Evolutionary conservation across 2,113 vertebrate genomes (phyloP), one percentile per base, ranked within the genome.

Genomic region (Ochotona princeps): DNA sequence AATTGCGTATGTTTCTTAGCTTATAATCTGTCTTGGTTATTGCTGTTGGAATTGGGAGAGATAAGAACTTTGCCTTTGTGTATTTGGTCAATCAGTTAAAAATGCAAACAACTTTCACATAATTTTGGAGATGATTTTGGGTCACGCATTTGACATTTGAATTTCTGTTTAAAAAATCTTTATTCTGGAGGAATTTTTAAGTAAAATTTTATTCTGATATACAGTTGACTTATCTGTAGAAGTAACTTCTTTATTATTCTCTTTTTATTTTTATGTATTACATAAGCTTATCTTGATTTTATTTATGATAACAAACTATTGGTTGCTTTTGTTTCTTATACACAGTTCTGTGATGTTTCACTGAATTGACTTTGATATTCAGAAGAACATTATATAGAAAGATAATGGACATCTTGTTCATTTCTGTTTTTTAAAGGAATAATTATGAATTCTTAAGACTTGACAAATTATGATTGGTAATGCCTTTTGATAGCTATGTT

Each of bases 21-120:
- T 66, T 80, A 92, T 66, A 21, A 32, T 72, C 35, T 75, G 3
- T 51, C 26, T 28, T 95, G 47, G 90, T 94, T 93, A 94, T 83
- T 95, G 92, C 83, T 89, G 0, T 28, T 76, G 63, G 14, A 89
- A 54, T 73, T 86, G 61, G 86, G 67, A 82, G 72, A 94, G 67
- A 89, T 83, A 44, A 74, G 70, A 83, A 89, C 86, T 92, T 94
- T 86, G 44, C 65, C 69, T 54, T 88, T 86, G 35, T 89, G 23
- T 96, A 73, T 94, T 94, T 93, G 83, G 76, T 91, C 30, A 96
- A 89, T 83, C 26, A 69, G 67, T 51, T 83, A 63, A 88, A 95
- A 83, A 90, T 94, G 73, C 12, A 92, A 75, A 38, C 54, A 89
- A 10, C 23, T 76, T 18, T 87, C 51, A 90, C 49, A 67, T 93